Percentiles rank a stretch among this genome's conserved stretches.
phyloP scores from a whole-genome alignment of 1,140 invertebrate species.

The Papilio glaucus region DNA sequence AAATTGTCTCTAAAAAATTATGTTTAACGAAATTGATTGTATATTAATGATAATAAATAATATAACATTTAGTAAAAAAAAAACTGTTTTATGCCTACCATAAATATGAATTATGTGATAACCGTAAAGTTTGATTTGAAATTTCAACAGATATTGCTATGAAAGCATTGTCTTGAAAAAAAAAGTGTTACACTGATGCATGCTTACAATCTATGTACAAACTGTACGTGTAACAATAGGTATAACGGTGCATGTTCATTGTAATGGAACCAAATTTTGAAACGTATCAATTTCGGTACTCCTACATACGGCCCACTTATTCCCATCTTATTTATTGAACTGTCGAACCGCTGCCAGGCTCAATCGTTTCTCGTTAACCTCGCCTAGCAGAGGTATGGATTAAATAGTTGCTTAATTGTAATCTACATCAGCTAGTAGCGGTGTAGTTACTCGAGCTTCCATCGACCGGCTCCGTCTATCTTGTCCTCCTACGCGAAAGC shows the following conservation, averaged over 20 bases:
- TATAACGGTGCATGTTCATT: constrained; percentile 52
- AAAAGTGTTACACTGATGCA: constrained; percentile 45
- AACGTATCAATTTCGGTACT: constrained; percentile 58
- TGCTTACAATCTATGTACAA: constrained; percentile 56
- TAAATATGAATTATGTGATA: no score
- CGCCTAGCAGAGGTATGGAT: constrained; percentile 43
- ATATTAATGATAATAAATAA: no score
- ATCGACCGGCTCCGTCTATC: constrained; percentile 47
- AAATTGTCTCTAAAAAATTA: no score
- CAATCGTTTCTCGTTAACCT: constrained; percentile 41
- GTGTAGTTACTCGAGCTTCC: constrained; percentile 47
- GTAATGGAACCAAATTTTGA: constrained; percentile 56
- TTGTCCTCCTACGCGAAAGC: constrained; percentile 57
- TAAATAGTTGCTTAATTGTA: constrained; percentile 51
- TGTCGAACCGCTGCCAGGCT: constrained; percentile 39
- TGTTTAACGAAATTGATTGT: no score
- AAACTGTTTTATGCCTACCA: no score
- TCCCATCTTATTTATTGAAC: constrained; percentile 40
- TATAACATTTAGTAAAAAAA: no score
- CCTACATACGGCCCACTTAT: constrained; percentile 52
- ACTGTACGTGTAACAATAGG: constrained; percentile 59
- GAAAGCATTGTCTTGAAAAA: background rate
- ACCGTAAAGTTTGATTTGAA: background rate
- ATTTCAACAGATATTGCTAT: background rate
- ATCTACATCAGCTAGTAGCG: constrained; percentile 46